phyloP scores from a whole-genome alignment of 2,113 vertebrate species.

The Leiothrix lutea region DNA sequence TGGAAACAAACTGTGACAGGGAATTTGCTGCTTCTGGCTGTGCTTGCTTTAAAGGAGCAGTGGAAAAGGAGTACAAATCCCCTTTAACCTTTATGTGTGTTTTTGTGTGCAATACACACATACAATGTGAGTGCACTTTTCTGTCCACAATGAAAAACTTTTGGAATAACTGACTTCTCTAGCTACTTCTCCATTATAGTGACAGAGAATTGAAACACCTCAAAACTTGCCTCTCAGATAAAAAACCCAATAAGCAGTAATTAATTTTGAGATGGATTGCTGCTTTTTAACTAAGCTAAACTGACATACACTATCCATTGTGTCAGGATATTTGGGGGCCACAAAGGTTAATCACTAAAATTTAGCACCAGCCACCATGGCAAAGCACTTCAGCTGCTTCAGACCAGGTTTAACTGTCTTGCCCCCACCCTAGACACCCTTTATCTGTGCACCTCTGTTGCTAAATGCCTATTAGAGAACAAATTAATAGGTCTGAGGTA shows the following conservation, averaged over 20 bases:
- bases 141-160: not conserved
- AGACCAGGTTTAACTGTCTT: not conserved
- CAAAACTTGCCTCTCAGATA: not conserved
- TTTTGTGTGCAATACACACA: not conserved
- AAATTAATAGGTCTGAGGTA: constrained; percentile 37
- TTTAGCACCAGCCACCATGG: not conserved
- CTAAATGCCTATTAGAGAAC: not conserved
- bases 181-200: not conserved
- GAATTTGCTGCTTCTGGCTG: not conserved
- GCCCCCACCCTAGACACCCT: not conserved
- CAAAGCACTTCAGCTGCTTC: not conserved
- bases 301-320: not conserved
- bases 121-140: not conserved
- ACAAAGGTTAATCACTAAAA: not conserved
- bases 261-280: not conserved
- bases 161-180: not conserved
- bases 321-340: not conserved
- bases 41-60: not conserved
- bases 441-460: not conserved
- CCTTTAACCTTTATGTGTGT: not conserved
- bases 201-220: not conserved
- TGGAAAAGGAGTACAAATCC: not conserved
- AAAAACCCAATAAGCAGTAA: not conserved
- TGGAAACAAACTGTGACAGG: not conserved
- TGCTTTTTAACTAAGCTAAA: not conserved